Evolutionary conservation across 1,140 invertebrate species (phyloP), one percentile per base, ranked within the genome.

Genomic region (Hypsibius dujardini): DNA sequence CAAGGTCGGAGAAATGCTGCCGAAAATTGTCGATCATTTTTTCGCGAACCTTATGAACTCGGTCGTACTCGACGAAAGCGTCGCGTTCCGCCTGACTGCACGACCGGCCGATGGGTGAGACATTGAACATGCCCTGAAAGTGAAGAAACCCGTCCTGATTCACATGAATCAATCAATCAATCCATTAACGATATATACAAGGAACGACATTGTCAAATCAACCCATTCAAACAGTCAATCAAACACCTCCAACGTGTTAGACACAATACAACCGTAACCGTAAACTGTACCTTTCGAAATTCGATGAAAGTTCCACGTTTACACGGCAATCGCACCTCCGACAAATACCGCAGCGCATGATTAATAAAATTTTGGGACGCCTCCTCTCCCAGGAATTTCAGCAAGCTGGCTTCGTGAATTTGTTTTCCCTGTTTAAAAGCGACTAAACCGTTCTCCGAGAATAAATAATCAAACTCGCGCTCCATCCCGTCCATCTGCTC

Each of bases 251-350:
- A 28, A 28, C 28, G 28, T 28, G 28, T 28, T 28, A 28, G 28
- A 28, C 28, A 28, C 28, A 28, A 28, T 28, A 28, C 0, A 28
- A 28, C 28, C 28, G 28, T 28, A 28, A 28, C 28, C 28, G 28
- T 28, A 28, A 28, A 28, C 28, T 28, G 28, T 28, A 28, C 28
- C 28, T 87, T 87, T 15, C 95, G 84, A 76, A 95, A 96, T 80
- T 98, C 94, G 47, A 98, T 84, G 81, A 98, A 98, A 71, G 88
- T 97, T 15, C 94, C 95, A 74, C 95, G 84, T 81, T 99, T 98
- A 28, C 88, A 86, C 12, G 95, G 95, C 2, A 98, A 78, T 47
- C 81, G 83, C 50, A 98, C 74, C 71, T 89, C 85, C 0, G 95
- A 91, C 81, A 99, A 86, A 78, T 96, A 95, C 3, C 83, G 80